Evolutionary conservation across 2,888 invertebrate species (phyloP).

Genomic region (Lamellibrachia satsuma): DNA sequence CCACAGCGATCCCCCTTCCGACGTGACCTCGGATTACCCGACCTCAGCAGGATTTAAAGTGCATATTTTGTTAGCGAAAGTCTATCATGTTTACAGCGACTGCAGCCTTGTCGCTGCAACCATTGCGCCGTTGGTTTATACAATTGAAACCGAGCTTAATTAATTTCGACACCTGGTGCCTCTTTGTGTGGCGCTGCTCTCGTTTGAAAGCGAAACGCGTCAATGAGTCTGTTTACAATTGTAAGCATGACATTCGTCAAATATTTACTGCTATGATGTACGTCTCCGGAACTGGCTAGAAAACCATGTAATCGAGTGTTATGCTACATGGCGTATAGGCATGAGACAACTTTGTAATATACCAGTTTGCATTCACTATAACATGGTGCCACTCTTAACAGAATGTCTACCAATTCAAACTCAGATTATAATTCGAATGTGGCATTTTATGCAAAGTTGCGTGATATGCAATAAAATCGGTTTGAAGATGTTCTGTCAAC

Average conservation of each 20-base stretch:
- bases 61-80: conserved; percentile 11
- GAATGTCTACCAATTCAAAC: too few relatives aligned
- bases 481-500: too few relatives aligned
- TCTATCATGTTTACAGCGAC: neutral
- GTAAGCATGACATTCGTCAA: neutral
- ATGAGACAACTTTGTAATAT: too few relatives aligned
- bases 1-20: neutral
- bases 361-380: too few relatives aligned
- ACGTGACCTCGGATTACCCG: neutral
- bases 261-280: too few relatives aligned
- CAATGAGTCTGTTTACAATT: neutral
- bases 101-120: neutral
- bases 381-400: too few relatives aligned
- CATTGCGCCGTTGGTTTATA: neutral
- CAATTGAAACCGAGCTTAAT: neutral
- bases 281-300: too few relatives aligned
- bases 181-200: neutral
- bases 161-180: neutral
- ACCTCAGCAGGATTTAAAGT: neutral
- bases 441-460: too few relatives aligned
- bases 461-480: too few relatives aligned
- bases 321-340: too few relatives aligned
- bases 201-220: neutral
- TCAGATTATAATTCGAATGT: too few relatives aligned
- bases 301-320: too few relatives aligned